Conservation (phyloP, 2,113 vertebrate genomes). For the Pseudorectes ferrugineus region DNA sequence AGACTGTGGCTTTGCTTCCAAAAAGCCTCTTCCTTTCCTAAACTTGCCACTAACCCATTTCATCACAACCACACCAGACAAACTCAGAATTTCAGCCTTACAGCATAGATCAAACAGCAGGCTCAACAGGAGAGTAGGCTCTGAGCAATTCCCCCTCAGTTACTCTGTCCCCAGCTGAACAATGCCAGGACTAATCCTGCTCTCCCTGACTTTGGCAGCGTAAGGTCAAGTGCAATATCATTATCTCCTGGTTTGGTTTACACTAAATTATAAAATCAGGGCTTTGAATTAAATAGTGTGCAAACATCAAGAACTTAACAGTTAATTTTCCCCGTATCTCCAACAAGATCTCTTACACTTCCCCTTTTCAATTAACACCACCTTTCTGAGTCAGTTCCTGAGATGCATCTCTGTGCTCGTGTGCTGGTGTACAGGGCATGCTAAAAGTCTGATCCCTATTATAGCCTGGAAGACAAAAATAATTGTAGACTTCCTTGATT, state of each 20-base stretch:
- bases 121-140: not conserved
- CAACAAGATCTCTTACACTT: constrained; percentile 48
- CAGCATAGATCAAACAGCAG: not conserved
- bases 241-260: constrained; percentile 15
- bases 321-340: constrained; percentile 40
- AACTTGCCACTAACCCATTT: not conserved
- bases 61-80: not conserved
- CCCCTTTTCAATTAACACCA: constrained; percentile 62
- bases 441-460: constrained; percentile 55
- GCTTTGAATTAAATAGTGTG: constrained; percentile 9
- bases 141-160: not conserved
- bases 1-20: not conserved
- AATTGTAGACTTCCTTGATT: constrained; percentile 67
- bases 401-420: constrained; percentile 8
- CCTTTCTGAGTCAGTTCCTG: constrained; percentile 15
- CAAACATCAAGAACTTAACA: constrained; percentile 45
- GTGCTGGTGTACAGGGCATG: not conserved
- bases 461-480: constrained; percentile 50
- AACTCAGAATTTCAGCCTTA: not conserved
- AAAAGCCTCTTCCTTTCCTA: not conserved
- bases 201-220: not conserved
- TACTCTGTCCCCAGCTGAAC: not conserved
- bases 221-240: not conserved
- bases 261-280: not conserved
- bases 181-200: not conserved